These are phyloP conservation scores for Ctenomys sociabilis DNA, from an alignment of 2,113 vertebrate species.

Conservation along the genomic window DNA sequence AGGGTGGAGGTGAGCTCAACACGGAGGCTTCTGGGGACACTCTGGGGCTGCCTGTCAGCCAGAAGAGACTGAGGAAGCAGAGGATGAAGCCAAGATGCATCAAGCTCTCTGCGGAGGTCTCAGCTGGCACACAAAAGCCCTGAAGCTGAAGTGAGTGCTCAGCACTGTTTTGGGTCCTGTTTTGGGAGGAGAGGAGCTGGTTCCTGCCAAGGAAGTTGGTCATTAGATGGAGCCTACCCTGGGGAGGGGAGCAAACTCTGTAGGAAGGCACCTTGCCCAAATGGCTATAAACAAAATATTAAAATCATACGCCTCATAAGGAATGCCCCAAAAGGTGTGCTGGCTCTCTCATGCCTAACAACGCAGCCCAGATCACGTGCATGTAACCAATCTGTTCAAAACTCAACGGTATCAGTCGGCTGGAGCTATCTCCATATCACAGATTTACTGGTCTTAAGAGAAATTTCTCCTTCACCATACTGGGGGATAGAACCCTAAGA, in stretches of 20 bases:
- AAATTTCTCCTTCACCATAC: background rate
- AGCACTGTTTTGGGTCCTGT: background rate
- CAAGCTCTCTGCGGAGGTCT: background rate
- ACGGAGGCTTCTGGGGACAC: rapidly evolving
- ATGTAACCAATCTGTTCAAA: background rate
- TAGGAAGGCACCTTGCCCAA: background rate
- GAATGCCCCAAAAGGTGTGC: background rate
- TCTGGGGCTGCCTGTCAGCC: background rate
- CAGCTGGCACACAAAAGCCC: background rate
- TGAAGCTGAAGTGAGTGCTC: background rate
- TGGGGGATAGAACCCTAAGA: background rate
- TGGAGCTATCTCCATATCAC: background rate
- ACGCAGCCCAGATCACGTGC: background rate
- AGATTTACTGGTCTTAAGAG: background rate
- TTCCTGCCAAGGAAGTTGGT: background rate
- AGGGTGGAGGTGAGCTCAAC: background rate
- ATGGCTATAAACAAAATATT: background rate
- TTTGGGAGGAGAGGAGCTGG: background rate
- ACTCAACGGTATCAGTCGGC: background rate
- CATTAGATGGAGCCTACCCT: background rate
- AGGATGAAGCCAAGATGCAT: background rate
- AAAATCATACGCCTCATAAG: background rate
- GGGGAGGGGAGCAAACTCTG: background rate
- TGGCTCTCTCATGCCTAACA: background rate
- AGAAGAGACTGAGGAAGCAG: background rate